A percentile compares a stretch with the other conserved stretches of the same genome.
phyloP scores from a whole-genome alignment of 1,140 invertebrate species.

The Zaprionus capensis region DNA sequence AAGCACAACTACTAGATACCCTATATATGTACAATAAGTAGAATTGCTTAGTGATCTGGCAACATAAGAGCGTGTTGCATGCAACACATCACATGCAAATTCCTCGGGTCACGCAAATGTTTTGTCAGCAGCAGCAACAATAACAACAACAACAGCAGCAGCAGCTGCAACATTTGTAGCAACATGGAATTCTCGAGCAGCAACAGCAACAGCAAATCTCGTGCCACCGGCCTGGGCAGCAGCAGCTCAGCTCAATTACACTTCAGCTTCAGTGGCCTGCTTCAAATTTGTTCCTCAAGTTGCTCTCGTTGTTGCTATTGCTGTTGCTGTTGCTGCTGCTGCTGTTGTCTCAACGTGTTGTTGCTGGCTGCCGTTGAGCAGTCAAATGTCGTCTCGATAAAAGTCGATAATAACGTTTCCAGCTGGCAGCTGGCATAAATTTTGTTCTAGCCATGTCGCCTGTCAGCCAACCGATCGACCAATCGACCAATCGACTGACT shows the following conservation, averaged over 20 bases:
- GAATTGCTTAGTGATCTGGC: background rate
- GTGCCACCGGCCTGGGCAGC: constrained; percentile 9
- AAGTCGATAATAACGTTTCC: constrained; percentile 68
- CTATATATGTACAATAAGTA: background rate
- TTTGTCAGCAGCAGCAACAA: constrained; percentile 9
- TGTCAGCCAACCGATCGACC: constrained; percentile 18
- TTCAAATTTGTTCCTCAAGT: constrained; percentile 38
- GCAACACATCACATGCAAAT: constrained; percentile 32
- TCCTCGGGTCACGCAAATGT: constrained; percentile 4
- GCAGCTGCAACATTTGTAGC: background rate
- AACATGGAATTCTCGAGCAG: constrained; percentile 1
- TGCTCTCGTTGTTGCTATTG: constrained; percentile 16
- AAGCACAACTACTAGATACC: background rate
- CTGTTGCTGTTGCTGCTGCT: constrained; percentile 1
- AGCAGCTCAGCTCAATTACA: constrained; percentile 22
- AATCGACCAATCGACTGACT: constrained; percentile 1
- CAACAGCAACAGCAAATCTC: constrained; percentile 5
- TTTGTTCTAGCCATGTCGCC: constrained; percentile 60
- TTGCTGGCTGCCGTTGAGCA: constrained; percentile 45
- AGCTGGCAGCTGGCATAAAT: constrained; percentile 67
- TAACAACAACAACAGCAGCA: background rate
- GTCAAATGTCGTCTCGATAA: constrained; percentile 71
- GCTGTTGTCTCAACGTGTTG: constrained; percentile 6
- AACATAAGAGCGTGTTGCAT: constrained; percentile 11
- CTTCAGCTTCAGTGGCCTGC: constrained; percentile 20